These are phyloP conservation scores for Drosophila infuscata DNA, from an alignment of 2,888 invertebrate genomes.

Conservation along the genomic window DNA sequence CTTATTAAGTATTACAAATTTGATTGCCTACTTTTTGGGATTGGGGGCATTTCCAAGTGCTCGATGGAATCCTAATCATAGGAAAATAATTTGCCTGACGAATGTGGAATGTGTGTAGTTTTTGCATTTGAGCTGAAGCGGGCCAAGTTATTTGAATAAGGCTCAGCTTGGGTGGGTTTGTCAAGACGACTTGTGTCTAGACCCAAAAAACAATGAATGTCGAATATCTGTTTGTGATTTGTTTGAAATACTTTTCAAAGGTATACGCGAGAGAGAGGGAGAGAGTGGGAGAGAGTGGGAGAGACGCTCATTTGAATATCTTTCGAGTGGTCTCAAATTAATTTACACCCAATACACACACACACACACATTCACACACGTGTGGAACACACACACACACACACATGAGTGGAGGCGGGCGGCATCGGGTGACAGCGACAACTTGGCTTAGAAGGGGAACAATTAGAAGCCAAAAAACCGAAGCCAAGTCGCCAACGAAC, in stretches of 20 bases:
- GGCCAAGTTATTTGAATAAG: slow-evolving; percentile 28
- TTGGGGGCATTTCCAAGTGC: slow-evolving; percentile 17
- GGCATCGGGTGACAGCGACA: slow-evolving; percentile 61
- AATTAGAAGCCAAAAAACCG: slow-evolving; percentile 75
- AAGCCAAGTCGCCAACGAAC: slow-evolving; percentile 63
- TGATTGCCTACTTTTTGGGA: slow-evolving; percentile 35
- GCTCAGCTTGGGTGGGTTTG: slow-evolving; percentile 28
- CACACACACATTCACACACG: slow-evolving; percentile 19
- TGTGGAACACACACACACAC: neutral
- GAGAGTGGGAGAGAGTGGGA: neutral
- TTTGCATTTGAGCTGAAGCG: slow-evolving; percentile 3
- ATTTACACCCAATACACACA: slow-evolving; percentile 70
- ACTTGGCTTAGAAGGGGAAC: slow-evolving; percentile 34
- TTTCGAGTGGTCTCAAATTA: slow-evolving; percentile 73
- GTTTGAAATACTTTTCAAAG: slow-evolving; percentile 76
- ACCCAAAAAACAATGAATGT: slow-evolving; percentile 79
- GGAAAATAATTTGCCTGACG: slow-evolving; percentile 59
- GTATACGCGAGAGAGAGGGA: slow-evolving; percentile 3
- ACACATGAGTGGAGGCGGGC: slow-evolving; percentile 13
- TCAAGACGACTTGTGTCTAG: slow-evolving; percentile 67
- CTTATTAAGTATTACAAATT: slow-evolving; percentile 11
- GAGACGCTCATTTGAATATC: slow-evolving; percentile 62
- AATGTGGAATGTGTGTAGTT: slow-evolving; percentile 53
- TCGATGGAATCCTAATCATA: slow-evolving; percentile 53
- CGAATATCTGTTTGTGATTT: slow-evolving; percentile 80